Conservation (phyloP, 2,797 vertebrate species). For the Eleutherodactylus coqui region DNA sequence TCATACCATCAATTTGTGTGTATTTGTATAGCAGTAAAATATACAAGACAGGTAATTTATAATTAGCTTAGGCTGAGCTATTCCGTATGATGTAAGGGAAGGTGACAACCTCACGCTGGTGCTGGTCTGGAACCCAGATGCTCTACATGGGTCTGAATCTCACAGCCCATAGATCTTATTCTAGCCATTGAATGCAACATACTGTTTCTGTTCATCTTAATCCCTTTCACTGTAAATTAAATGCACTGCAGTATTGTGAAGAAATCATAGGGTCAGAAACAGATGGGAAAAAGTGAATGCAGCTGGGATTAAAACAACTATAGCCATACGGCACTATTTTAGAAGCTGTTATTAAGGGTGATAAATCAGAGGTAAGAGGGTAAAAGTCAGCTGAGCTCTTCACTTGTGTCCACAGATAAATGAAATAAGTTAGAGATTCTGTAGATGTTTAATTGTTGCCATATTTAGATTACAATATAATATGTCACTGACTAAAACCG, state of each 20-base stretch:
- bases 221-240: conserved; percentile 59
- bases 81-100: conserved; percentile 50
- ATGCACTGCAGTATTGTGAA: conserved; percentile 41
- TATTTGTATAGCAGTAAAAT: conserved; percentile 51
- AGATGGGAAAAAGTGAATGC: conserved; percentile 51
- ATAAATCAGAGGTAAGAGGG: conserved; percentile 42
- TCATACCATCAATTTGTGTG: conserved; percentile 51
- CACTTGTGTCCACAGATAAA: conserved; percentile 14
- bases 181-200: conserved; percentile 38
- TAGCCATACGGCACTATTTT: conserved; percentile 18
- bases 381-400: conserved; percentile 9
- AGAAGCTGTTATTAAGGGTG: conserved; percentile 27
- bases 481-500: not conserved
- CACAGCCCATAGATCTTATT: conserved; percentile 57
- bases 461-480: not conserved
- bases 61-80: conserved; percentile 47
- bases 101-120: conserved; percentile 59
- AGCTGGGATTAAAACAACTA: conserved; percentile 44
- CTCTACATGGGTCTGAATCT: conserved; percentile 49
- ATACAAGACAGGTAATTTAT: conserved; percentile 48
- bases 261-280: conserved; percentile 44
- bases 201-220: conserved; percentile 61
- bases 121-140: conserved; percentile 61
- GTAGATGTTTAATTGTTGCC: not conserved
- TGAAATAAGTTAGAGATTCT: not conserved